Evolutionary conservation across 2,888 invertebrate genomes (phyloP), one percentile per base, ranked within the genome.

Genomic region (Drosophila paracracens): DNA sequence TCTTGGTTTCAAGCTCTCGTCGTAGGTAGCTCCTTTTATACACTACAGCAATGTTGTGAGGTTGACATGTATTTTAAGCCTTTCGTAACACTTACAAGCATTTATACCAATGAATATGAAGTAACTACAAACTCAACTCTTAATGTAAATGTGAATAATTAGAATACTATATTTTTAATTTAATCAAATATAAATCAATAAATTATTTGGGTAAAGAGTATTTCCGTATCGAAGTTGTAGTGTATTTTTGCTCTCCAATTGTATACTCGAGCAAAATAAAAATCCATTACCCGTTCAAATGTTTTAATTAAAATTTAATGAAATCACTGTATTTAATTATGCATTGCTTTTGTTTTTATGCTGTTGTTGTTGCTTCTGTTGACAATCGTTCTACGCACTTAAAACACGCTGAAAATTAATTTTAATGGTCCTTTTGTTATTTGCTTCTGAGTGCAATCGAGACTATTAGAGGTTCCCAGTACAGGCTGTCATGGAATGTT

Each of bases 251-350:
- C 38, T 63, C 21, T 36, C 68, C 59, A 72, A 40, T 61, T 64
- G 70, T 78, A 74, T 67, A 68, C 77, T 74, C 62, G 72, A 71
- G 74, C 51, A 46, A 76, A 81, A 87, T 82, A 85, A 87, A 84
- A 85, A 76, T 82, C 85, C 76, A 87, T 87, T 81, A 84, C 76
- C 70, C 85, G 81, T 84, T 88, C 81, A 87, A 86, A 88, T 88
- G 86, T 74, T 86, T 86, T 86, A 87, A 87, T 87, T 88, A 87
- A 88, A 87, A 83, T 88, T 88, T 83, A 83, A 87, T 83, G 86
- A 80, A 82, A 83, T 82, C 88, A 74, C 70, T 77, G 80, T 86
- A 83, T 86, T 87, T 87, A 87, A 88, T 87, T 88, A 86, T 87
- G 86, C 82, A 75, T 85, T 81, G 79, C 71, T 73, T 60, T 62